A percentile compares a stretch with the other conserved stretches of the same genome.
Conservation (phyloP, 2,888 invertebrate genomes). For the Allacma fusca region DNA sequence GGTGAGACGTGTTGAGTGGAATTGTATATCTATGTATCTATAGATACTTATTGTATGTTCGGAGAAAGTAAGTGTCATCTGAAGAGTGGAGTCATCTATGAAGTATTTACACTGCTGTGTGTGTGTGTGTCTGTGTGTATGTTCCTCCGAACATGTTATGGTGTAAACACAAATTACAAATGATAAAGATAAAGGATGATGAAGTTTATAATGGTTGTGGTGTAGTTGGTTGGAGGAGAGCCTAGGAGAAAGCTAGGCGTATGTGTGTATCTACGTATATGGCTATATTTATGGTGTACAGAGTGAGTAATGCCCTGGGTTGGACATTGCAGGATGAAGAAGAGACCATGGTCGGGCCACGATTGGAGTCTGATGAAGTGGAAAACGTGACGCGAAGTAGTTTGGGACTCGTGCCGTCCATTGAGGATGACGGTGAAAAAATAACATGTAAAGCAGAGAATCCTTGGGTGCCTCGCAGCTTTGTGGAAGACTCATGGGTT, state of each 20-base stretch:
- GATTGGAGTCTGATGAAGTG: constrained; percentile 53
- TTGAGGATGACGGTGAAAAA: constrained; percentile 87
- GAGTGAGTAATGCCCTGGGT: not conserved
- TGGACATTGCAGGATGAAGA: constrained; percentile 48
- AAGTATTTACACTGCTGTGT: too few relatives aligned
- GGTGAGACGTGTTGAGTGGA: too few relatives aligned
- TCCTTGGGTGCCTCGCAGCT: constrained; percentile 85
- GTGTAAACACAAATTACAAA: not conserved
- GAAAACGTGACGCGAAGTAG: constrained; percentile 86
- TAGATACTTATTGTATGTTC: too few relatives aligned
- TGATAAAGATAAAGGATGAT: constrained; percentile 22
- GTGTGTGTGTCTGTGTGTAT: too few relatives aligned
- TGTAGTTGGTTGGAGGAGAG: not conserved
- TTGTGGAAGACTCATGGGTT: constrained; percentile 84
- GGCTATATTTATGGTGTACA: not conserved
- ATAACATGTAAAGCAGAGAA: constrained; percentile 90
- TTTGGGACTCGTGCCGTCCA: constrained; percentile 85
- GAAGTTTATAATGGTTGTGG: constrained; percentile 11
- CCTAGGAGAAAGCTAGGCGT: too few relatives aligned
- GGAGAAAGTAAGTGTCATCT: too few relatives aligned
- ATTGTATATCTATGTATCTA: too few relatives aligned
- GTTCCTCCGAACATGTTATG: not conserved
- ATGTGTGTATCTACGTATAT: not conserved
- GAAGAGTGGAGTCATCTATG: too few relatives aligned
- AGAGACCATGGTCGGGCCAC: constrained; percentile 45